Percentiles rank a stretch among this genome's conserved stretches.
Evolutionary conservation across 1,140 invertebrate genomes (phyloP).

Genomic region (Ditylenchus dipsaci): DNA sequence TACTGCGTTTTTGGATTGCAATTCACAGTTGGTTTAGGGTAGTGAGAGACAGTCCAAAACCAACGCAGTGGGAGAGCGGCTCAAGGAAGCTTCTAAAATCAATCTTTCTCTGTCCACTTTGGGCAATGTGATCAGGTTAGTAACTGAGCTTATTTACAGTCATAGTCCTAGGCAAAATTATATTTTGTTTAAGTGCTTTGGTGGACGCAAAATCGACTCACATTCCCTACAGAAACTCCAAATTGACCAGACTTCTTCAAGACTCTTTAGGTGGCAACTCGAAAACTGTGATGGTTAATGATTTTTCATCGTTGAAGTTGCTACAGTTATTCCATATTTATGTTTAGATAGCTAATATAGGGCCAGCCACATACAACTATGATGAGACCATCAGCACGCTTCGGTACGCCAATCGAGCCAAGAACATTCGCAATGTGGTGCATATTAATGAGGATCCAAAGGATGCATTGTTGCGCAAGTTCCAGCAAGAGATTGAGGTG

Average conservation of each 20-base stretch:
- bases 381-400: constrained; percentile 95
- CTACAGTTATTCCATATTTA: constrained; percentile 23
- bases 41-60: constrained; percentile 68
- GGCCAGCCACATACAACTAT: constrained; percentile 90
- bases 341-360: constrained; percentile 79
- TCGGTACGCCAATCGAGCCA: constrained; percentile 90
- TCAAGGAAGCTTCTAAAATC: constrained; percentile 91
- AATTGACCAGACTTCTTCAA: constrained; percentile 82
- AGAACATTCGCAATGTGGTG: constrained; percentile 93
- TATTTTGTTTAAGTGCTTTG: constrained; percentile 64
- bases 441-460: constrained; percentile 96
- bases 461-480: constrained; percentile 86
- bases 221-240: constrained; percentile 89
- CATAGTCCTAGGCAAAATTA: background rate
- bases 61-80: constrained; percentile 76
- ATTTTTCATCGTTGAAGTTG: background rate
- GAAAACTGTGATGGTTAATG: constrained; percentile 82
- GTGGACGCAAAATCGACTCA: constrained; percentile 88
- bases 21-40: constrained; percentile 27
- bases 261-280: constrained; percentile 92
- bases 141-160: background rate
- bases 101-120: constrained; percentile 86
- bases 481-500: constrained; percentile 91
- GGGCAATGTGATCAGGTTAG: constrained; percentile 81
- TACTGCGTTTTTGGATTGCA: constrained; percentile 7